phyloP scores from a whole-genome alignment of 2,113 vertebrate species.

The Coptodon rendalli region DNA sequence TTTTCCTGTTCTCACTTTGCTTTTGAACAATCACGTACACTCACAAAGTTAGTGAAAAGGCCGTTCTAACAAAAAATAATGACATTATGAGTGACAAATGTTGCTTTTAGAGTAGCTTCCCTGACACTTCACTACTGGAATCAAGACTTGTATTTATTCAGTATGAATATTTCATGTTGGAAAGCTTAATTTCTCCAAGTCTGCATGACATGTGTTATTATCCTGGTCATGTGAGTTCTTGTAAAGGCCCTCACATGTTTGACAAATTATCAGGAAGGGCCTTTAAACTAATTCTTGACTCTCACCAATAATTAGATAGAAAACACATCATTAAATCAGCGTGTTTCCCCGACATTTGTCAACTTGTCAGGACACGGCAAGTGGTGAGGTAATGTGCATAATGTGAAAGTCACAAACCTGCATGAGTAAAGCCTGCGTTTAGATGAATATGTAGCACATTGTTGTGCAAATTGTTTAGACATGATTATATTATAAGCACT shows the following conservation, averaged over 20 bases:
- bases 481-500: background rate
- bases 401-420: constrained; percentile 17
- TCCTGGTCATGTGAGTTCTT: constrained; percentile 9
- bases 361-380: constrained; percentile 59
- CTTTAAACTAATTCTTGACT: constrained; percentile 51
- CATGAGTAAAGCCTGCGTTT: background rate
- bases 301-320: constrained; percentile 61
- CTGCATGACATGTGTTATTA: constrained; percentile 12
- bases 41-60: background rate
- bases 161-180: background rate
- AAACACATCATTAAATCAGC: constrained; percentile 63
- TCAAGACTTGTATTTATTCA: background rate
- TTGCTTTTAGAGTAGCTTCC: background rate
- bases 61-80: background rate
- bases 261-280: constrained; percentile 39
- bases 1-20: background rate
- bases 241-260: constrained; percentile 8
- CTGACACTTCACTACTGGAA: background rate
- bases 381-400: constrained; percentile 23
- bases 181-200: constrained; percentile 14
- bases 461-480: background rate
- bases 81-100: background rate
- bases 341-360: constrained; percentile 60
- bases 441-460: background rate
- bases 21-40: background rate